Conservation (phyloP, 2,797 vertebrate species). For the Clarias laeviceps region DNA sequence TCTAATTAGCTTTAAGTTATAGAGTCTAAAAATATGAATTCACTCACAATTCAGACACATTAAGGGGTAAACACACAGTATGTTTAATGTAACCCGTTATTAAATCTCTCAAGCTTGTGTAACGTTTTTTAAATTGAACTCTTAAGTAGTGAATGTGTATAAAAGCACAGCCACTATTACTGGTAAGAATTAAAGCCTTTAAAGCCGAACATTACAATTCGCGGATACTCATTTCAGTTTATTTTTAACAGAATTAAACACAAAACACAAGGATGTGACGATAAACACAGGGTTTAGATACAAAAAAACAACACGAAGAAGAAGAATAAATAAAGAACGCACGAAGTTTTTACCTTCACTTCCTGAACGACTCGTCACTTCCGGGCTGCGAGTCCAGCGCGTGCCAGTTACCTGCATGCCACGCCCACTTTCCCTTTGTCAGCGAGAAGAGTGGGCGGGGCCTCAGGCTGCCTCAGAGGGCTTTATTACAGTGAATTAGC, state of each 20-base stretch:
- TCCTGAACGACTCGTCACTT: neutral
- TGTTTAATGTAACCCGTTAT: neutral
- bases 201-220: neutral
- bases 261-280: neutral
- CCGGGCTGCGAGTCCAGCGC: neutral
- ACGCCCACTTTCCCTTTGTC: neutral
- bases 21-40: neutral
- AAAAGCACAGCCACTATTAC: neutral
- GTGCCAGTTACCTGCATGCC: neutral
- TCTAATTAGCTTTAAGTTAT: neutral
- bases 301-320: neutral
- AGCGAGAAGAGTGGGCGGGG: neutral
- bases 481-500: neutral
- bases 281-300: neutral
- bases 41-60: neutral
- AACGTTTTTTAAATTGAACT: neutral
- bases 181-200: too few species aligned
- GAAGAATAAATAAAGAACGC: neutral
- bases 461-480: neutral
- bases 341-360: neutral
- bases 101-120: neutral
- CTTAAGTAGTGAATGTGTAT: neutral
- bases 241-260: neutral
- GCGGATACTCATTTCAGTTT: neutral
- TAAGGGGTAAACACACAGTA: neutral